These are phyloP conservation scores for Pseudococcus viburni DNA, from an alignment of 2,888 invertebrate genomes.

Conservation along the genomic window DNA sequence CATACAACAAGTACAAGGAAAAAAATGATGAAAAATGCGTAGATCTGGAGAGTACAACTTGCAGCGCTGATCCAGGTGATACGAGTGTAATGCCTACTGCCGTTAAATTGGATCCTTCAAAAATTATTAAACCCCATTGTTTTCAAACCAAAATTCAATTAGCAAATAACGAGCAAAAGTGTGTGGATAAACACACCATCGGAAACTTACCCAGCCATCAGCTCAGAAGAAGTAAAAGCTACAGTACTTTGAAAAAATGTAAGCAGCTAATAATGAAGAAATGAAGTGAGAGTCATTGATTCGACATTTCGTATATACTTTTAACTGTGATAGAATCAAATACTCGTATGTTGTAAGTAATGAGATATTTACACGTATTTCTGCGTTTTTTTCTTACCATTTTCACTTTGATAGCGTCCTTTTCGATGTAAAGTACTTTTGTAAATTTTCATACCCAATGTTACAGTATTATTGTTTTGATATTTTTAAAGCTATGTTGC, in stretches of 20 bases:
- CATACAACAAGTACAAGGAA: not conserved
- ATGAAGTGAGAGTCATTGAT: not conserved
- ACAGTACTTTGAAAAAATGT: not conserved
- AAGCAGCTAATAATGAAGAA: constrained; percentile 15
- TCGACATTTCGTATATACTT: not conserved
- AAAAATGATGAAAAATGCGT: not conserved
- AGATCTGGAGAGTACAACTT: constrained; percentile 68
- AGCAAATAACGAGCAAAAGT: not conserved
- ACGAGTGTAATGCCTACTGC: constrained; percentile 71
- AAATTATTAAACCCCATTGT: constrained; percentile 58
- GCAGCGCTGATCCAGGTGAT: constrained; percentile 72
- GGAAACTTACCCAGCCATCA: not conserved
- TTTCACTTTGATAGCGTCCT: not conserved
- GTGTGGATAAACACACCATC: not conserved
- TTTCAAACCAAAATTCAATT: not conserved
- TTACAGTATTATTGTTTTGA: not conserved
- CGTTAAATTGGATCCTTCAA: constrained; percentile 71
- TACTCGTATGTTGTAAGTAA: not conserved
- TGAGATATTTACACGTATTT: not conserved
- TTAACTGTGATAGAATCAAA: constrained; percentile 1
- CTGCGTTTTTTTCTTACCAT: not conserved
- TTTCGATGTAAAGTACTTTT: not conserved
- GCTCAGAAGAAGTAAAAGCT: not conserved
- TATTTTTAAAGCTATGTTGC: not conserved
- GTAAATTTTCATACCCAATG: not conserved